Evolutionary conservation across 2,113 vertebrate genomes (phyloP), one percentile per base, ranked within the genome.

Genomic region (Scytalopus superciliaris): DNA sequence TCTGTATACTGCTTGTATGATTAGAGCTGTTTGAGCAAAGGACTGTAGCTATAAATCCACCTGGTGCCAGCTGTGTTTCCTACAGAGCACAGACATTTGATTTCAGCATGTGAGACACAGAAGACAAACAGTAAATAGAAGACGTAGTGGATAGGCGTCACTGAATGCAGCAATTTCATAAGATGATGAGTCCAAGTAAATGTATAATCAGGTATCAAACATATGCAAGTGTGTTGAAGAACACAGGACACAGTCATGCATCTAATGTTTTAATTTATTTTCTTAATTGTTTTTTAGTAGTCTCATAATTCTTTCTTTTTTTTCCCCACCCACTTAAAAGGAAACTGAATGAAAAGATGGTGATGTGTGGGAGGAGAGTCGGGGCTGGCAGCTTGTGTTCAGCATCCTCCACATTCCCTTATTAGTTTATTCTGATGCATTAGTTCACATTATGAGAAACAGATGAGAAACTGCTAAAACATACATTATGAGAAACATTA

Each of bases 401-500:
- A 77, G 55, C 84, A 88, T 90, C 84, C 87, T 93, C 82, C 82
- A 80, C 50, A 27, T 66, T 95, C 75, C 44, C 55, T 94, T 94
- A 93, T 96, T 96, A 90, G 72, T 95, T 93, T 93, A 95, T 87
- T 83, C 93, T 96, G 94, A 90, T 72, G 70, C 82, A 89, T 96
- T 90, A 95, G 80, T 83, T 90, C 78, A 74, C 63, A 94, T 97
- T 94, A 96, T 91, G 90, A 94, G 95, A 96, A 96, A 93, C 94
- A 96, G 91, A 96, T 91, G 91, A 97, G 89, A 94, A 96, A 90
- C 75, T 91, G 75, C 87, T 90, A 87, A 93, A 95, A 86, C 59
- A 84, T 67, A 89, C 77, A 91, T 96, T 83, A 96, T 67, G 67
- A 91, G 87, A 94, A 94, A 90, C 91, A 95, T 84, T 90, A 93